Evolutionary conservation across 2,888 invertebrate genomes (phyloP).

Genomic region (Electrophaes corylata): DNA sequence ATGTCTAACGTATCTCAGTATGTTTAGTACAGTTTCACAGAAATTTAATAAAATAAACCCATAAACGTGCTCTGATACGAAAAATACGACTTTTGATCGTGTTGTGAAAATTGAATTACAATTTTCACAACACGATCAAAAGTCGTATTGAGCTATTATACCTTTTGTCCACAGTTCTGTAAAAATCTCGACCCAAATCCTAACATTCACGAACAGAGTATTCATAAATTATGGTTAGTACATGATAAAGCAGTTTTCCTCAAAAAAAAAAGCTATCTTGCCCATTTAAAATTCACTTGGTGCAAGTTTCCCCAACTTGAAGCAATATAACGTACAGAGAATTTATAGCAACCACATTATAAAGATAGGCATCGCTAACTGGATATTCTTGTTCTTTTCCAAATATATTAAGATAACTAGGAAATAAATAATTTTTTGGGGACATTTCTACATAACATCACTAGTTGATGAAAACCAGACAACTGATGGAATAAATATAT

Average conservation of each 20-base stretch:
- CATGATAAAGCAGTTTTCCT: conserved; percentile 38
- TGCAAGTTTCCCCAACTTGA: conserved; percentile 38
- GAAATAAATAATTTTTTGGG: too few species aligned
- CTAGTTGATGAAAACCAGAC: too few species aligned
- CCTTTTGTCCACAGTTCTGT: neutral
- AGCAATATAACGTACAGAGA: conserved; percentile 43
- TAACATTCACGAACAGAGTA: conserved; percentile 26
- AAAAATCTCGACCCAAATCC: conserved; percentile 18
- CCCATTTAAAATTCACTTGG: conserved; percentile 42
- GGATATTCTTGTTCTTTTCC: neutral
- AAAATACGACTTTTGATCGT: too few species aligned
- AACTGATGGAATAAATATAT: too few species aligned
- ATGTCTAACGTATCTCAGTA: too few species aligned
- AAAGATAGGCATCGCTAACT: neutral
- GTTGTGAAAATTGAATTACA: neutral
- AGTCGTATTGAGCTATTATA: neutral
- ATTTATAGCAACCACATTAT: conserved; percentile 35
- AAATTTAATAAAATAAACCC: too few species aligned
- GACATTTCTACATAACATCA: too few species aligned
- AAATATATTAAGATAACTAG: neutral
- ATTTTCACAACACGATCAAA: neutral
- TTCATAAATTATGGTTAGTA: conserved; percentile 37
- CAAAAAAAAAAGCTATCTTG: conserved; percentile 31
- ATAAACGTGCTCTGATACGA: too few species aligned
- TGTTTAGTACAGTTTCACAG: too few species aligned